Base-by-base conservation (phyloP, 2,888 invertebrate genomes). In the Amblyteles armatorius region DNA sequence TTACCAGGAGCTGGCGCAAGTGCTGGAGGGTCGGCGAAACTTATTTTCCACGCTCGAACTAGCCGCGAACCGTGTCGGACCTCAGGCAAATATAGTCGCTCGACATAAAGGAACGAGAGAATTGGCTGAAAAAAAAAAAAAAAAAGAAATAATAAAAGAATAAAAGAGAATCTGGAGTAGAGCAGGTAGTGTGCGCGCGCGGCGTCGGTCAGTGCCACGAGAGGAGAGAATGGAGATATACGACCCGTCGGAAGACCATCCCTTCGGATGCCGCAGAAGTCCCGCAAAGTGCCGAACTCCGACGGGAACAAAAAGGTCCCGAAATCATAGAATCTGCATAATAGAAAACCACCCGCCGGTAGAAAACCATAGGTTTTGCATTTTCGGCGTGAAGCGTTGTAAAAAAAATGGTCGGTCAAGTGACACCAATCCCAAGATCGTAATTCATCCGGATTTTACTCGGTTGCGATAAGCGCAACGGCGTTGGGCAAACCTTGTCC, bases 181-280 rank as follows among this genome's bases (percentile, higher is more conserved):
- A 90, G 92, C 92, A 92, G 92, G 92, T 93, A 92, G 89, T 79
- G 89, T 79, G 87, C 85, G 73, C 74, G 71, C 79, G 80, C 80
- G 76, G 79, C 87, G 84, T 76, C 89, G 91, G 90, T 90, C 90
- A 89, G 89, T 90, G 87, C 87, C 87, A 86, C 82, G 82, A 44
- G 48, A 57, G 88, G 85, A 74, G 87, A 87, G 86, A 90, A 89
- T 89, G 89, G 85, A 91, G 90, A 91, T 91, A 91, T 92, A 92
- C 89, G 91, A 89, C 88, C 88, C 63, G 83, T 69, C 71, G 87
- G 72, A 13, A 67, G 71, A 60, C 88, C 83, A 85, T 81, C 86
- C 79, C 85, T 86, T 72, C 84, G 86, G 88, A 85, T 84, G 73
- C 87, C 88, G 84, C 88, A 88, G 89, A 89, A 90, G 86, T 90